Evolutionary conservation across 92 coral and sea anemone genomes (phyloP).

Genomic region (Parazoanthus darwini): DNA sequence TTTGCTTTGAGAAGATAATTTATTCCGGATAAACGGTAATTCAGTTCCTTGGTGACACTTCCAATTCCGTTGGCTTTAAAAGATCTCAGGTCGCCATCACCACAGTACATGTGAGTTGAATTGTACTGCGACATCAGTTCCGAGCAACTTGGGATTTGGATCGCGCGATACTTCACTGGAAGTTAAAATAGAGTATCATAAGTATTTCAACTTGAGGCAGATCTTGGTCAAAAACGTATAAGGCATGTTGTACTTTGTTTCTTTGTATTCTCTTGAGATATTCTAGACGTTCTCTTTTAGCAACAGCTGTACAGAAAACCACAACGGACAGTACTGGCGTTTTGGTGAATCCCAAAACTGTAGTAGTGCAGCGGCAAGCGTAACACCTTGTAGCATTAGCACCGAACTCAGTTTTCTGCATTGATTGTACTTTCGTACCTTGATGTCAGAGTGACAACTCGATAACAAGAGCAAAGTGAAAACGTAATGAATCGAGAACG

Average conservation of each 20-base stretch:
- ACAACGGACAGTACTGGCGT: not conserved
- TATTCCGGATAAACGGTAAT: not conserved
- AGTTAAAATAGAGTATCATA: not conserved
- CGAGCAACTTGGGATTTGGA: conserved; percentile 1
- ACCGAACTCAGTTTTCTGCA: not conserved
- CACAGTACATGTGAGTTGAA: not conserved
- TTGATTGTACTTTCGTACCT: not conserved
- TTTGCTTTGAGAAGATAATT: conserved; percentile 17
- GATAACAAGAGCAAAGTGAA: not conserved
- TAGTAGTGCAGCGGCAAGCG: not conserved
- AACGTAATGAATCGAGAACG: not conserved
- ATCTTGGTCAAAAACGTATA: not conserved
- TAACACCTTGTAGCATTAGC: not conserved
- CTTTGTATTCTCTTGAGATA: not conserved
- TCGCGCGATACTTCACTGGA: conserved; percentile 4
- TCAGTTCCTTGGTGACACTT: not conserved
- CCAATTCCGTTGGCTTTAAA: not conserved
- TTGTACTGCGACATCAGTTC: not conserved
- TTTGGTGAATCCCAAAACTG: not conserved
- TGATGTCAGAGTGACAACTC: not conserved
- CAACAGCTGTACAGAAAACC: not conserved
- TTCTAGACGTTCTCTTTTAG: not conserved
- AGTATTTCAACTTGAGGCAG: not conserved
- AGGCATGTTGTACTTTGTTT: not conserved
- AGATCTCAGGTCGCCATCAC: not conserved